phyloP scores from a whole-genome alignment of 2,888 invertebrate species.

The Polietes domitor region DNA sequence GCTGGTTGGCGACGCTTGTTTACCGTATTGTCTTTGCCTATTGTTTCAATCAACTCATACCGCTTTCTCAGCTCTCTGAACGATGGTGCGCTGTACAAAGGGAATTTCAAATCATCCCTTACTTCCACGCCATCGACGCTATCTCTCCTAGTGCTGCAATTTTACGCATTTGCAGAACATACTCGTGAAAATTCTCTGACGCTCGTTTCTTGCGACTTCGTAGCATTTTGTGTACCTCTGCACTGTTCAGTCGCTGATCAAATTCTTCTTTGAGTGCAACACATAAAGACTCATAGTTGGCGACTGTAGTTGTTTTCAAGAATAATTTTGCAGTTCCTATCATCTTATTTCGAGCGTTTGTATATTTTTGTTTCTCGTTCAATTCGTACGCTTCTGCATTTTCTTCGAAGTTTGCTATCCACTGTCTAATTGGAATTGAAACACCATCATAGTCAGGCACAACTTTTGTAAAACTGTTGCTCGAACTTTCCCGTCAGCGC shows the following conservation, averaged over 20 bases:
- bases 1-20: neutral
- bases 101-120: conserved; percentile 34
- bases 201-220: conserved; percentile 24
- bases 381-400: conserved; percentile 42
- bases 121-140: conserved; percentile 24
- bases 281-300: conserved; percentile 1
- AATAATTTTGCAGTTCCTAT: conserved; percentile 36
- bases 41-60: neutral
- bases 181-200: conserved; percentile 9
- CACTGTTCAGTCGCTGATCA: conserved; percentile 1
- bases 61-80: conserved; percentile 28
- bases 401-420: conserved; percentile 51
- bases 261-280: conserved; percentile 20
- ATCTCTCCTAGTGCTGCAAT: conserved; percentile 39
- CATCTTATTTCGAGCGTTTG: conserved; percentile 29
- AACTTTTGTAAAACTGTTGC: conserved; percentile 38
- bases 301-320: conserved; percentile 24
- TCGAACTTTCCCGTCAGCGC: neutral
- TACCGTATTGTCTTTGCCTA: neutral
- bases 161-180: conserved; percentile 41
- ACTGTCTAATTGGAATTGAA: conserved; percentile 34
- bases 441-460: conserved; percentile 45
- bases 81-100: conserved; percentile 36
- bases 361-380: conserved; percentile 36
- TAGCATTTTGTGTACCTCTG: conserved; percentile 38